Evolutionary conservation across 2,888 invertebrate species (phyloP).

Genomic region (Azorinus chamasolen): DNA sequence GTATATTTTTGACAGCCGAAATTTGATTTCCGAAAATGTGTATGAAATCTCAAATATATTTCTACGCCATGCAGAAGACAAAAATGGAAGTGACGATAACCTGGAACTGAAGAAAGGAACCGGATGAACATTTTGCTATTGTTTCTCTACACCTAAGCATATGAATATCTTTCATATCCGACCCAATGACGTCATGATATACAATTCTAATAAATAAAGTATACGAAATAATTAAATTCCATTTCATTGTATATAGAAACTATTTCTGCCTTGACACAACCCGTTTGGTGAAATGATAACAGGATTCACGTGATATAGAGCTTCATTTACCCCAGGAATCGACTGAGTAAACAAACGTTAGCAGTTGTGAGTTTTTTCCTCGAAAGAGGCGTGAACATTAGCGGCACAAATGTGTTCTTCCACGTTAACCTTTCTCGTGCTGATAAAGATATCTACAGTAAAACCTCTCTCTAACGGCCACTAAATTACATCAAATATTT

Average conservation of each 20-base stretch:
- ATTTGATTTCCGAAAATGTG: too few relatives aligned
- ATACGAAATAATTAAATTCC: conserved; percentile 43
- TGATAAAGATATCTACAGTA: too few relatives aligned
- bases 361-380: conserved; percentile 6
- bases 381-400: conserved; percentile 32
- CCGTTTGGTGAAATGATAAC: conserved; percentile 49
- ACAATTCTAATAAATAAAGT: conserved; percentile 54
- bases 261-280: conserved; percentile 21
- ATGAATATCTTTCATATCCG: not conserved
- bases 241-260: conserved; percentile 18
- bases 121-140: too few relatives aligned
- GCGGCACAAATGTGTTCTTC: conserved; percentile 31
- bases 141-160: too few relatives aligned
- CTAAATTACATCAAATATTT: too few relatives aligned
- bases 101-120: too few relatives aligned
- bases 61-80: too few relatives aligned
- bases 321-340: conserved; percentile 40
- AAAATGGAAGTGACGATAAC: too few relatives aligned
- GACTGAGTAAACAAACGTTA: conserved; percentile 39
- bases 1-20: too few relatives aligned
- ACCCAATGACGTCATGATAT: conserved; percentile 45
- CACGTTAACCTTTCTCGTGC: too few relatives aligned
- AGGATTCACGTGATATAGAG: conserved; percentile 32
- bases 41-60: too few relatives aligned
- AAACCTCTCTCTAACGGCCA: too few relatives aligned